phyloP scores from a whole-genome alignment of 2,888 invertebrate species.

The Yponomeuta cagnagella region DNA sequence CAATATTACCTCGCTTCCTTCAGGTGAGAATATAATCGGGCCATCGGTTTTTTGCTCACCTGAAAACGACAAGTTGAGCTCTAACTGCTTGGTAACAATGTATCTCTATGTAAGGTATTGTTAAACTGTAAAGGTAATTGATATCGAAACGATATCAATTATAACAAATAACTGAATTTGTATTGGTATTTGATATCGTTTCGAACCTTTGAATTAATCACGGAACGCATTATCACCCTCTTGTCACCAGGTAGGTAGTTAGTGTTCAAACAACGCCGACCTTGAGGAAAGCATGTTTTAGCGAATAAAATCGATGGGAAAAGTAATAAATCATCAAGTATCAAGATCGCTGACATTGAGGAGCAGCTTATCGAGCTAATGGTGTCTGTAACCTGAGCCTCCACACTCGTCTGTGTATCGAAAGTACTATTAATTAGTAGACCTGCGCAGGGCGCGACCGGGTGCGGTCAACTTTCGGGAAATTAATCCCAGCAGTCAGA shows the following conservation, averaged over 20 bases:
- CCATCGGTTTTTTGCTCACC: conserved; percentile 48
- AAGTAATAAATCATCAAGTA: conserved; percentile 41
- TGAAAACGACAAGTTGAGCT: conserved; percentile 46
- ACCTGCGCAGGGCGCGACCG: conserved; percentile 52
- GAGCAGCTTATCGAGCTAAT: conserved; percentile 52
- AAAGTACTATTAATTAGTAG: conserved; percentile 68
- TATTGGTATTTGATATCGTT: conserved; percentile 5
- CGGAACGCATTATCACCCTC: neutral
- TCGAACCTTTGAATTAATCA: conserved; percentile 12
- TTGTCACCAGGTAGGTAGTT: neutral
- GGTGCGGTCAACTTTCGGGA: conserved; percentile 68
- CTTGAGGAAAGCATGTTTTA: neutral
- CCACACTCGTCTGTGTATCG: conserved; percentile 45
- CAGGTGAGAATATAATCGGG: conserved; percentile 46
- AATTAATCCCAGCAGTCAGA: conserved; percentile 64
- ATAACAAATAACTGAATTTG: conserved; percentile 1
- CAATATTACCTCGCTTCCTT: conserved; percentile 49
- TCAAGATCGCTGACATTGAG: conserved; percentile 22
- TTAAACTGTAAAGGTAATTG: too few species aligned
- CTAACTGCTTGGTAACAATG: neutral
- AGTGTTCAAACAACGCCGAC: conserved; percentile 6
- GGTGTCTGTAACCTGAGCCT: conserved; percentile 54
- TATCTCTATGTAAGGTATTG: neutral
- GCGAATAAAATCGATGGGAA: conserved; percentile 29
- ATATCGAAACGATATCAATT: neutral